These are phyloP conservation scores for Oceanodroma tethys DNA, from an alignment of 2,113 vertebrate genomes.

Conservation along the genomic window DNA sequence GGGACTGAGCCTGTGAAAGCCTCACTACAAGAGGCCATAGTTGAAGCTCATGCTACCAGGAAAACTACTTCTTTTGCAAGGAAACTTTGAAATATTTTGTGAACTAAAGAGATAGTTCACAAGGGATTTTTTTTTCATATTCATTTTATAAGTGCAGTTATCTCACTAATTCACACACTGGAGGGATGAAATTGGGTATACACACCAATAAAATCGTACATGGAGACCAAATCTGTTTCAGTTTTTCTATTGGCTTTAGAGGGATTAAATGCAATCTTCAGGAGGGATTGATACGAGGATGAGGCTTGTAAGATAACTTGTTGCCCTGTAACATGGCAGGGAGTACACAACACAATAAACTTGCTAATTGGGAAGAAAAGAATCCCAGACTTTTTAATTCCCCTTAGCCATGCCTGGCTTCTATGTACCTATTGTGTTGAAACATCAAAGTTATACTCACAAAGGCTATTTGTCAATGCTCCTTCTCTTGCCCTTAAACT, in stretches of 20 bases:
- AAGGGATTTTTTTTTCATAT: not conserved
- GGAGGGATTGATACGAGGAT: not conserved
- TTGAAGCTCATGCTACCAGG: not conserved
- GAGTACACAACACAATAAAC: not conserved
- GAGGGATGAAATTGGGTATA: not conserved
- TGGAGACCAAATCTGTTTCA: not conserved
- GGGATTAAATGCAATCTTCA: not conserved
- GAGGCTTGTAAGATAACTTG: not conserved
- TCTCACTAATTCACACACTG: not conserved
- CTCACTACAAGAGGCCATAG: not conserved
- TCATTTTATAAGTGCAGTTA: not conserved
- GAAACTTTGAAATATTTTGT: not conserved
- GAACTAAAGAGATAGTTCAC: not conserved
- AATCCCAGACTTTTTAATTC: not conserved
- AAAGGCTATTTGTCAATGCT: not conserved
- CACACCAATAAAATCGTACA: not conserved
- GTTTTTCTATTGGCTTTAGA: not conserved
- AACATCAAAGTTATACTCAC: not conserved
- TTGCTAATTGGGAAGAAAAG: not conserved
- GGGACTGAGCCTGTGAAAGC: not conserved
- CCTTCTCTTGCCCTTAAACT: not conserved
- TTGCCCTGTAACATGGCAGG: not conserved
- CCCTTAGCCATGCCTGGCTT: not conserved
- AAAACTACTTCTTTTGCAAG: not conserved
- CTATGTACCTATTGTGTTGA: not conserved